Conservation (phyloP, 2,888 invertebrate genomes). For the Chaitophorus viminalis region DNA sequence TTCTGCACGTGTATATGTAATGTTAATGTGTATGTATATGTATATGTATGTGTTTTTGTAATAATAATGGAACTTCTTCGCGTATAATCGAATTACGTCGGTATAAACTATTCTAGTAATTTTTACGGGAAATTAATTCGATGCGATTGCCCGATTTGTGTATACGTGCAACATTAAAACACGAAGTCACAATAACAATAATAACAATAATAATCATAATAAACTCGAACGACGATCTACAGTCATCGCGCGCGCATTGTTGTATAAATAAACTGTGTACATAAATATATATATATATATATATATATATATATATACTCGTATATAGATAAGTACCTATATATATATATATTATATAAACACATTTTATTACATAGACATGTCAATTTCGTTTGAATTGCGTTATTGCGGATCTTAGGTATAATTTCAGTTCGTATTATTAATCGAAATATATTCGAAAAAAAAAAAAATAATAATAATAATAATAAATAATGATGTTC, state of each 20-base stretch:
- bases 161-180: neutral
- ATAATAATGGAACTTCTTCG: slow-evolving; percentile 5
- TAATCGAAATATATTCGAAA: slow-evolving; percentile 45
- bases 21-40: too few species aligned
- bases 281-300: neutral
- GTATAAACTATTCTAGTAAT: neutral
- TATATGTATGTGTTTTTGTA: too few species aligned
- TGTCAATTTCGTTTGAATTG: slow-evolving; percentile 32
- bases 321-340: too few species aligned
- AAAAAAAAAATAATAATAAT: slow-evolving; percentile 22
- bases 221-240: neutral
- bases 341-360: too few species aligned
- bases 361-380: slow-evolving; percentile 1
- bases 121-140: slow-evolving; percentile 24
- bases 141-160: neutral
- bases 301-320: neutral
- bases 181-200: neutral
- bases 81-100: neutral
- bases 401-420: slow-evolving; percentile 36
- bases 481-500: slow-evolving; percentile 32
- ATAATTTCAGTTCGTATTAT: slow-evolving; percentile 30
- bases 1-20: neutral
- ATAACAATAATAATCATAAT: neutral
- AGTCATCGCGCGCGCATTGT: slow-evolving; percentile 14
- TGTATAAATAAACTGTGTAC: too few species aligned